phyloP scores from a whole-genome alignment of 2,797 vertebrate species.

The Pogoniulus pusillus region DNA sequence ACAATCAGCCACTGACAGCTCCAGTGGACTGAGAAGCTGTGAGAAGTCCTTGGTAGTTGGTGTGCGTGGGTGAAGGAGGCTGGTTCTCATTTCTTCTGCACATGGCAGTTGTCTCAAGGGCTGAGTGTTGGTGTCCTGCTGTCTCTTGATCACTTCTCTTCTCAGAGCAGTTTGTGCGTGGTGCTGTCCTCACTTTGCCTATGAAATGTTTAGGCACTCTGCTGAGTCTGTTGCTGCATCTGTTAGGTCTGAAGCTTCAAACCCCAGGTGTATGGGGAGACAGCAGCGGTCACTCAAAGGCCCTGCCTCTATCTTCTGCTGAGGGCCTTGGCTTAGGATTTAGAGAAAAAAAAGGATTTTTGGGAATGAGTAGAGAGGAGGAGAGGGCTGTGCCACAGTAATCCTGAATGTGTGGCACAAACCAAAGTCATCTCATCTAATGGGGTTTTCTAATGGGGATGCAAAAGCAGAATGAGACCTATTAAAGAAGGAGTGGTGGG shows the following conservation, averaged over 20 bases:
- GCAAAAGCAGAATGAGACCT: not conserved
- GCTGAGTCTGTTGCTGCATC: not conserved
- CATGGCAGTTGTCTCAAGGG: not conserved
- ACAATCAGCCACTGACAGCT: accelerated
- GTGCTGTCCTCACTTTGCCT: not conserved
- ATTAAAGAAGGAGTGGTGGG: not conserved
- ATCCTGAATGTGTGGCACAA: accelerated
- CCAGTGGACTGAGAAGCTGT: not conserved
- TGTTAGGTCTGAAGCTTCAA: not conserved
- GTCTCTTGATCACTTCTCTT: not conserved
- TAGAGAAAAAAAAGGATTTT: not conserved
- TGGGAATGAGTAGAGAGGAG: not conserved
- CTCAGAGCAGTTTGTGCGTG: not conserved
- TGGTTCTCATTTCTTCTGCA: not conserved
- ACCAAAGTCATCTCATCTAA: not conserved
- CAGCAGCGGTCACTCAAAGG: not conserved
- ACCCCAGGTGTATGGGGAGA: not conserved
- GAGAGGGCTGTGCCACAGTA: not conserved
- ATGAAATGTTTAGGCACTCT: not conserved
- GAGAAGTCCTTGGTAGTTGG: not conserved
- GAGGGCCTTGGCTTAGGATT: not conserved
- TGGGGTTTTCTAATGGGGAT: not conserved
- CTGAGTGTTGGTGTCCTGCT: not conserved
- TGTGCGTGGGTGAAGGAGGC: not conserved
- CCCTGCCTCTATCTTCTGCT: not conserved